Conservation (phyloP, 2,113 vertebrate genomes). For the Galeopterus variegatus region DNA sequence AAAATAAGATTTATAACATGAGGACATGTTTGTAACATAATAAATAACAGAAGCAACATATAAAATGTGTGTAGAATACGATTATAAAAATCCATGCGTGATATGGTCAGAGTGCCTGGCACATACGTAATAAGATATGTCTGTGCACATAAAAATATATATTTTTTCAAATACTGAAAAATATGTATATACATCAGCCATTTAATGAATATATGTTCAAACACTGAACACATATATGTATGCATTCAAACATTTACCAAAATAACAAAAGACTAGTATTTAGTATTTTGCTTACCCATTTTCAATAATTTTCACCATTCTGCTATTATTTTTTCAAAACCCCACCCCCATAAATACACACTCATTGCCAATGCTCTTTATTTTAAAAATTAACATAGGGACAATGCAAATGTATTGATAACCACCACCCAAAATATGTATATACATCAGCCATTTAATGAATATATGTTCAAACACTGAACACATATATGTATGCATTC, state of each 20-base stretch:
- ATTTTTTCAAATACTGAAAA: not conserved
- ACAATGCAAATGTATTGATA: not conserved
- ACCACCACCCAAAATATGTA: too few species aligned
- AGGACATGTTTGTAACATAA: not conserved
- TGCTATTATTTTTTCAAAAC: not conserved
- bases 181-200: too few species aligned
- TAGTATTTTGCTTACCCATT: not conserved
- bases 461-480: not conserved
- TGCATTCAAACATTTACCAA: not conserved
- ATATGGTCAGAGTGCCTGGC: not conserved
- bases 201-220: not conserved
- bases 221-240: not conserved
- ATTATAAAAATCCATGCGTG: not conserved
- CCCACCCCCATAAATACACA: not conserved
- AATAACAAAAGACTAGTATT: not conserved
- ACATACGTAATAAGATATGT: not conserved
- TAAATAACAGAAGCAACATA: not conserved
- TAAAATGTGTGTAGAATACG: not conserved
- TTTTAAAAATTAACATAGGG: not conserved
- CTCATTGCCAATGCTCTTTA: not conserved
- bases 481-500: not conserved
- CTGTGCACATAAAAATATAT: not conserved
- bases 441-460: too few species aligned
- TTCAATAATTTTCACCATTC: not conserved
- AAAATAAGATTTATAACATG: not conserved